A percentile compares a stretch with the other conserved stretches of the same genome.
These are phyloP conservation scores for Cnemophilus loriae DNA, from an alignment of 2,113 vertebrate species.

Conservation along the genomic window DNA sequence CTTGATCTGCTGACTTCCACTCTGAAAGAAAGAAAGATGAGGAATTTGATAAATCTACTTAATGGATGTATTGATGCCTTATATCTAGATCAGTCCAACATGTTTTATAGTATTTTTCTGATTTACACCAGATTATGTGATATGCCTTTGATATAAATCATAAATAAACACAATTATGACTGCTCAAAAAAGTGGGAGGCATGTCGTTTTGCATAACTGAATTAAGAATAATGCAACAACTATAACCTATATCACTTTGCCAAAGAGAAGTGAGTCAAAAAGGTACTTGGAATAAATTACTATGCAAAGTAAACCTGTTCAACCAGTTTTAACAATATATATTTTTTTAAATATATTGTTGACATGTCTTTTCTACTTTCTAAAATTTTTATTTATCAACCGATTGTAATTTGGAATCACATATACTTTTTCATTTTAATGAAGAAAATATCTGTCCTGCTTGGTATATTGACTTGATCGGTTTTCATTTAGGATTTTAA, in stretches of 20 bases:
- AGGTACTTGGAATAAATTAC: neutral
- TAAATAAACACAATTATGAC: neutral
- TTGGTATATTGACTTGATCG: neutral
- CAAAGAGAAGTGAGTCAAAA: neutral
- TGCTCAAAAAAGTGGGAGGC: neutral
- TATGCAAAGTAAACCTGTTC: neutral
- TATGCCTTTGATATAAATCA: neutral
- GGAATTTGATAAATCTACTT: neutral
- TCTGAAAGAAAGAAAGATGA: neutral
- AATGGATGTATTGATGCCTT: neutral
- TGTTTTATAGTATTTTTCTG: neutral
- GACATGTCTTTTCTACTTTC: neutral
- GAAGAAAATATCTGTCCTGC: neutral
- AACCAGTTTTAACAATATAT: neutral
- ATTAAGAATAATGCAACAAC: neutral
- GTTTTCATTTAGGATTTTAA: neutral
- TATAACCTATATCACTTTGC: neutral
- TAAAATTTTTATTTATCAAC: neutral
- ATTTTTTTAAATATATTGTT: neutral
- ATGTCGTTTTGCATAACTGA: neutral
- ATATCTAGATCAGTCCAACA: neutral
- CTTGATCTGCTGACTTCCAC: neutral
- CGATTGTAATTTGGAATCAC: neutral
- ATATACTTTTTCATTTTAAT: neutral
- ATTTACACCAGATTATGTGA: neutral